These are phyloP conservation scores for Limnephilus marmoratus DNA, from an alignment of 2,888 invertebrate species.

Conservation along the genomic window DNA sequence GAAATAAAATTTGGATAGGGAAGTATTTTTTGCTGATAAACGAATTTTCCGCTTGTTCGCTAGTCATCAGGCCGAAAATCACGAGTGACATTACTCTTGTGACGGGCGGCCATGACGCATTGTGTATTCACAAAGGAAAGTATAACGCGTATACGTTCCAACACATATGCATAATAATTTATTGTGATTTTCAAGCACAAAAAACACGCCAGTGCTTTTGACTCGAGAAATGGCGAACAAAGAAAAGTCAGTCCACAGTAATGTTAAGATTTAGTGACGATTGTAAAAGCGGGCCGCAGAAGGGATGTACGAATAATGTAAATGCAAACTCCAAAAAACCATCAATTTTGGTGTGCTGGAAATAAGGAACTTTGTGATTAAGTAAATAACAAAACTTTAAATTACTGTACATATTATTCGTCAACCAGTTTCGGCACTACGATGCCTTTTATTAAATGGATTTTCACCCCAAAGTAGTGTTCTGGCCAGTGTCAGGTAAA, in stretches of 20 bases:
- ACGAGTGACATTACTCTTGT: constrained; percentile 5
- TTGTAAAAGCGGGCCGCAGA: background rate
- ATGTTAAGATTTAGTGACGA: background rate
- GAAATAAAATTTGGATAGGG: background rate
- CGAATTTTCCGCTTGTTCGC: background rate
- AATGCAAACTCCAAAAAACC: no score
- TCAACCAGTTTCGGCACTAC: no score
- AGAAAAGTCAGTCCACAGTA: background rate
- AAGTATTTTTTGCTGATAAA: background rate
- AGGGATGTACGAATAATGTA: background rate
- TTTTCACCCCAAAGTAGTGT: no score
- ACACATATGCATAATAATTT: background rate
- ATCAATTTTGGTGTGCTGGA: no score
- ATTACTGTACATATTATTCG: no score
- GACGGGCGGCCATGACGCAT: constrained; percentile 15
- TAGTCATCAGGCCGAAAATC: background rate
- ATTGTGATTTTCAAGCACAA: constrained; percentile 7
- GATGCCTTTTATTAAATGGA: no score
- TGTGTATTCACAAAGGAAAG: constrained; percentile 11
- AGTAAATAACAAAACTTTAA: no score
- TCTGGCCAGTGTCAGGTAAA: no score
- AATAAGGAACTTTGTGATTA: background rate
- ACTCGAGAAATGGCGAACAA: constrained; percentile 19
- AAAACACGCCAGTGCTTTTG: constrained; percentile 15
- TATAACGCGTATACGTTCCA: background rate